A percentile compares a stretch with the other conserved stretches of the same genome.
Evolutionary conservation across 2,888 invertebrate genomes (phyloP).

Genomic region (Macrosoma leucophasiata): DNA sequence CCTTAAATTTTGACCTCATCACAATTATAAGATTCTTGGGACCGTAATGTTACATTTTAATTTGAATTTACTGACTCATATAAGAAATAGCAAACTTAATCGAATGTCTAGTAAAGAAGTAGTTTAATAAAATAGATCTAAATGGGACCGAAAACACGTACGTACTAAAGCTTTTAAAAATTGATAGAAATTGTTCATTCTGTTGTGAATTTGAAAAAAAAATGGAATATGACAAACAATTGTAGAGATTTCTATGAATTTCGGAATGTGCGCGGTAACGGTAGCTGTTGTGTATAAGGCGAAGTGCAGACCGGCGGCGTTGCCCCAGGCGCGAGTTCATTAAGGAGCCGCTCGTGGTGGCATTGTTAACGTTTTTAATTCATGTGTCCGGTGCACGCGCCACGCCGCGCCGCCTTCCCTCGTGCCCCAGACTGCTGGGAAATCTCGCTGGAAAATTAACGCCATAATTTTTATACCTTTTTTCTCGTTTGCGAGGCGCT

Average conservation of each 20-base stretch:
- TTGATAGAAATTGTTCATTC: too few relatives aligned
- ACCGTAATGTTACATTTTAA: too few relatives aligned
- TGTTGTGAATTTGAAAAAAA: too few relatives aligned
- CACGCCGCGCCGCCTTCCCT: constrained; percentile 48
- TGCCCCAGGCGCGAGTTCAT: constrained; percentile 51
- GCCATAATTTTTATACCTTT: constrained; percentile 61
- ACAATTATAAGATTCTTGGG: too few relatives aligned
- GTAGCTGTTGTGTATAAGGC: constrained; percentile 18
- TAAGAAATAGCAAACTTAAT: too few relatives aligned
- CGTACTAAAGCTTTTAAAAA: too few relatives aligned
- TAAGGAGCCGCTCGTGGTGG: constrained; percentile 59
- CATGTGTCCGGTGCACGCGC: constrained; percentile 70
- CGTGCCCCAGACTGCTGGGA: constrained; percentile 56
- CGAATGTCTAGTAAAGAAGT: too few relatives aligned
- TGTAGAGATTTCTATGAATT: constrained; percentile 11
- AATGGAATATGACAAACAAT: too few relatives aligned
- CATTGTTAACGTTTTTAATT: constrained; percentile 74
- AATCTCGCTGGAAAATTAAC: constrained; percentile 74
- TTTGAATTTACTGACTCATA: too few relatives aligned
- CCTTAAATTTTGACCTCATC: too few relatives aligned
- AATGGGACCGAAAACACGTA: too few relatives aligned
- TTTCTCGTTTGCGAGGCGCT: constrained; percentile 57
- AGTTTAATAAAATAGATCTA: too few relatives aligned
- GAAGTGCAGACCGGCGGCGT: constrained; percentile 26
- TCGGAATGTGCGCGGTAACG: constrained; percentile 9